Evolutionary conservation across 2,797 vertebrate species (phyloP).

Genomic region (Sebastes hubbsi): DNA sequence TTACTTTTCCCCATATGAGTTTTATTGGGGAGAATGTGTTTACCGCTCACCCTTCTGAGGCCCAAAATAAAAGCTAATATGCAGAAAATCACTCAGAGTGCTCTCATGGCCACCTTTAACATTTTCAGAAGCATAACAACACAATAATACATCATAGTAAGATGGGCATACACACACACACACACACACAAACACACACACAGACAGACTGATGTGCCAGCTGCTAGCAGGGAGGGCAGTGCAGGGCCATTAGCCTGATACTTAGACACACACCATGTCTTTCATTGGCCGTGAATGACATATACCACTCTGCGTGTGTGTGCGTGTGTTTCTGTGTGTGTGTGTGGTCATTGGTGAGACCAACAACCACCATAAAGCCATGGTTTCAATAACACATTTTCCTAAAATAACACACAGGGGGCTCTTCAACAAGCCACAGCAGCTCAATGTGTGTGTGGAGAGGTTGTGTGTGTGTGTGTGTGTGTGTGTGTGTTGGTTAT

Average conservation of each 20-base stretch:
- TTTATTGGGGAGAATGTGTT: slow-evolving; percentile 28
- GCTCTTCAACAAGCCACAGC: slow-evolving; percentile 49
- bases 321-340: slow-evolving; percentile 19
- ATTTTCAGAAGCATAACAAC: slow-evolving; percentile 52
- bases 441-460: slow-evolving; percentile 19
- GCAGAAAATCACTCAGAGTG: slow-evolving; percentile 58
- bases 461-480: slow-evolving; percentile 26
- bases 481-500: slow-evolving; percentile 52
- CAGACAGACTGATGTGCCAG: slow-evolving; percentile 13
- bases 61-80: slow-evolving; percentile 56
- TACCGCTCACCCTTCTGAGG: slow-evolving; percentile 12
- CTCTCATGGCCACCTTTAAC: slow-evolving; percentile 60
- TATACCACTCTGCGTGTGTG: slow-evolving; percentile 17
- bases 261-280: slow-evolving; percentile 71
- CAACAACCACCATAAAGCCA: slow-evolving; percentile 52
- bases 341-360: slow-evolving; percentile 36
- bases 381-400: slow-evolving; percentile 72
- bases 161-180: slow-evolving; percentile 1
- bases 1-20: not conserved
- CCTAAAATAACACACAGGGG: slow-evolving; percentile 56
- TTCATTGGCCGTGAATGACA: slow-evolving; percentile 70
- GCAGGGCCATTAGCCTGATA: slow-evolving; percentile 65
- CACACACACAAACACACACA: not conserved
- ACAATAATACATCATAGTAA: slow-evolving; percentile 30
- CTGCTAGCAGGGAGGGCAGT: slow-evolving; percentile 51